Percentiles rank a stretch among this genome's conserved stretches.
Conservation (phyloP, 2,797 vertebrate genomes). For the Delichon dasypus region DNA sequence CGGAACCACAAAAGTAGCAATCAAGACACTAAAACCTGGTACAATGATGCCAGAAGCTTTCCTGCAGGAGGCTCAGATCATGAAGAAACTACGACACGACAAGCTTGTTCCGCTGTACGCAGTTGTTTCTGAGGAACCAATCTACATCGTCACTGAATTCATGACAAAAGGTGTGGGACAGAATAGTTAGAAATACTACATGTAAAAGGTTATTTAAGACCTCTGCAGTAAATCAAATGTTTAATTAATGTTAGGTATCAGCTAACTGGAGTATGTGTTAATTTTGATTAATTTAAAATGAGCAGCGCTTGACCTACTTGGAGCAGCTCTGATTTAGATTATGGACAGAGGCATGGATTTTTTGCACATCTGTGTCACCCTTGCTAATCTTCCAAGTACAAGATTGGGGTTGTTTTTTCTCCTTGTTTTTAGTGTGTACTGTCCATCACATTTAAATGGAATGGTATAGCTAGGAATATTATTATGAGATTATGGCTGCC, state of each 20-base stretch:
- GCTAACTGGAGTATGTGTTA: not conserved
- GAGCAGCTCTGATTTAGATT: slow-evolving; percentile 7
- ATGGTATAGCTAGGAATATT: not conserved
- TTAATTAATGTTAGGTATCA: slow-evolving; percentile 31
- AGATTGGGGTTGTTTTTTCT: accelerated
- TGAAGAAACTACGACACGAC: slow-evolving; percentile 94
- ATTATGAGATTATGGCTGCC: not conserved
- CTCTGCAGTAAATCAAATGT: not conserved
- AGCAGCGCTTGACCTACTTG: slow-evolving; percentile 28
- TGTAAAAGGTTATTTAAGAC: slow-evolving; percentile 27
- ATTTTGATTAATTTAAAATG: slow-evolving; percentile 41
- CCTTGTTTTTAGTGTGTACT: not conserved
- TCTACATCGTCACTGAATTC: slow-evolving; percentile 96
- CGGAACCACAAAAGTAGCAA: slow-evolving; percentile 95
- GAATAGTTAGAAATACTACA: not conserved
- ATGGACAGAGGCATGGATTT: not conserved
- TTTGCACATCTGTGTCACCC: slow-evolving; percentile 18
- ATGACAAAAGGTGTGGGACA: slow-evolving; percentile 89
- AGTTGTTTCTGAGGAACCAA: slow-evolving; percentile 94
- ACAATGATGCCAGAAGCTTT: slow-evolving; percentile 98
- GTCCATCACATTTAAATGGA: not conserved
- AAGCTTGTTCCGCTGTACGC: slow-evolving; percentile 94
- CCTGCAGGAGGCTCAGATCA: slow-evolving; percentile 95
- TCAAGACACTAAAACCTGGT: slow-evolving; percentile 94
- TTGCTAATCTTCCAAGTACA: slow-evolving; percentile 11